A percentile compares a stretch with the other conserved stretches of the same genome.
Evolutionary conservation across 2,113 vertebrate genomes (phyloP).

Genomic region (Antigone vipio): DNA sequence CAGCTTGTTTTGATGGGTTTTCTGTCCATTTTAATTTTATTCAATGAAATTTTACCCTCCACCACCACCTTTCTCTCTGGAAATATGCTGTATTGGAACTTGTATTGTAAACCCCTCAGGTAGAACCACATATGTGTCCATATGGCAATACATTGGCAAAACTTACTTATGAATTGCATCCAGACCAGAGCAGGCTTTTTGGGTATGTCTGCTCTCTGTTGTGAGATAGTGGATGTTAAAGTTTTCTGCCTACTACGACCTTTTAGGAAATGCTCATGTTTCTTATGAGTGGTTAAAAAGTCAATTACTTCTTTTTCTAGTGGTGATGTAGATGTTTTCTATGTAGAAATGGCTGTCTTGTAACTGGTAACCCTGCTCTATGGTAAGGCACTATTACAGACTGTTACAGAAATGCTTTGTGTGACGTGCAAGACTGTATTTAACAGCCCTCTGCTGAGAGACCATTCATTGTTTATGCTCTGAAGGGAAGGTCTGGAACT

Average conservation of each 20-base stretch:
- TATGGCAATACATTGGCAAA: not conserved
- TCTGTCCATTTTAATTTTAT: not conserved
- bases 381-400: no score
- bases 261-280: not conserved
- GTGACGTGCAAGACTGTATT: not conserved
- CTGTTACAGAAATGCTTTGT: not conserved
- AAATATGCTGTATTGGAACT: not conserved
- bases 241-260: rapidly evolving
- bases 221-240: not conserved
- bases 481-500: not conserved
- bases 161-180: not conserved
- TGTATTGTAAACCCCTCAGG: not conserved
- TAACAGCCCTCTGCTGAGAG: not conserved
- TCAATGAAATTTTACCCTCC: not conserved
- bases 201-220: not conserved
- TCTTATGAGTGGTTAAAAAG: not conserved
- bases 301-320: not conserved
- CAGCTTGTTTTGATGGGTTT: not conserved
- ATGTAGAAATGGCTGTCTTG: not conserved
- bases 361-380: not conserved
- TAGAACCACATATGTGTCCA: not conserved
- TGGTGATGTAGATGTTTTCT: not conserved
- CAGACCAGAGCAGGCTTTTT: not conserved
- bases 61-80: not conserved
- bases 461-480: not conserved